phyloP scores from a whole-genome alignment of 2,797 vertebrate genomes.

The Characodon lateralis region DNA sequence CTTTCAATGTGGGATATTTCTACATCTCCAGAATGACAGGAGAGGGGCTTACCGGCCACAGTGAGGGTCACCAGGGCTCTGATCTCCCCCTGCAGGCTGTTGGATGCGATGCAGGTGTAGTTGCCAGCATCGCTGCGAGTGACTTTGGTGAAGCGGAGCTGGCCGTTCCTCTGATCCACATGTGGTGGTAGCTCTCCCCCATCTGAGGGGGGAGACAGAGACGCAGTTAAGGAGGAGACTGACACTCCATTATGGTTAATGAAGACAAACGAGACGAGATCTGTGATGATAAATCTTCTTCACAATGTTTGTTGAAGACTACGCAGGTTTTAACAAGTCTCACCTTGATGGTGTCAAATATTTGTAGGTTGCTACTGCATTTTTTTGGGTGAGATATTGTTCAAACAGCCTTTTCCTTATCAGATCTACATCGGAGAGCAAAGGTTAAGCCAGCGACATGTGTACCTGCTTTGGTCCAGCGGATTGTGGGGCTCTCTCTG shows the following conservation, averaged over 20 bases:
- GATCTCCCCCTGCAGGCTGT: constrained; percentile 93
- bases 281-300: constrained; percentile 22
- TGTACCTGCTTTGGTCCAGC: constrained; percentile 92
- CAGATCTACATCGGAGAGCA: background rate
- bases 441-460: background rate
- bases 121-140: constrained; percentile 89
- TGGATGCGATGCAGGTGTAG: constrained; percentile 95
- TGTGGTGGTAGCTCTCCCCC: constrained; percentile 87
- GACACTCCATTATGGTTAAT: background rate
- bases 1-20: constrained; percentile 13
- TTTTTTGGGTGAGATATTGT: background rate
- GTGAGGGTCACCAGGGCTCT: constrained; percentile 87
- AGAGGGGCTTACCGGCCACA: constrained; percentile 86
- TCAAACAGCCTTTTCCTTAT: constrained; percentile 18
- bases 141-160: constrained; percentile 90
- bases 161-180: constrained; percentile 85
- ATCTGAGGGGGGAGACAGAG: constrained; percentile 77
- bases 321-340: constrained; percentile 21
- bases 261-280: background rate
- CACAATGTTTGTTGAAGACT: constrained; percentile 3
- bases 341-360: constrained; percentile 13
- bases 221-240: background rate
- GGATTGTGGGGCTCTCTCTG: constrained; percentile 87
- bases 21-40: constrained; percentile 1
- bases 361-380: background rate